These are phyloP conservation scores for Pelagia noctiluca DNA, from an alignment of 30 jellyfish, hydroid and myxozoan genomes.

Conservation along the genomic window DNA sequence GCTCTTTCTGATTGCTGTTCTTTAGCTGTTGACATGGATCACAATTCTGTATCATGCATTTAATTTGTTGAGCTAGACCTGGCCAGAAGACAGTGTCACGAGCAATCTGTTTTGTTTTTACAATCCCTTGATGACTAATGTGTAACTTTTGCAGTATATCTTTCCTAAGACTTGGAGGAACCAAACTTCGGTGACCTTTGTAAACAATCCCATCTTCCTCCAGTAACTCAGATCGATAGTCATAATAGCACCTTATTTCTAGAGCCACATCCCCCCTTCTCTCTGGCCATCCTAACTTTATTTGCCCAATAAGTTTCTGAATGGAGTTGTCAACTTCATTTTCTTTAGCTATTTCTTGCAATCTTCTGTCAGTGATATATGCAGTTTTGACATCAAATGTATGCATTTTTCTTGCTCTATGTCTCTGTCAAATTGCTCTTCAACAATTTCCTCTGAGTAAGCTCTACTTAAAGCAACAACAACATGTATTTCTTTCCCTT, in stretches of 20 bases:
- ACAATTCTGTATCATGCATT: constrained; percentile 19
- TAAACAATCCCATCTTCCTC: constrained; percentile 11
- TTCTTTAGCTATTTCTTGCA: constrained; percentile 10
- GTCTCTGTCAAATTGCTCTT: constrained; percentile 42
- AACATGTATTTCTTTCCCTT: constrained; percentile 22
- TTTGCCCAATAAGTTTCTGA: no score
- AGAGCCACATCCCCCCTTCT: constrained; percentile 11
- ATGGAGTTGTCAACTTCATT: constrained; percentile 4
- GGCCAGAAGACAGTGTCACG: constrained; percentile 63
- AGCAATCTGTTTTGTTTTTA: constrained; percentile 20
- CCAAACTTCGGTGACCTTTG: constrained; percentile 15
- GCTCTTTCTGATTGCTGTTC: constrained; percentile 32
- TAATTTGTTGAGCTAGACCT: constrained; percentile 22
- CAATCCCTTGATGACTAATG: constrained; percentile 36
- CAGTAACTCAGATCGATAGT: constrained; percentile 12
- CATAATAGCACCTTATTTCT: constrained; percentile 23
- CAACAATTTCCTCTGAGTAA: constrained; percentile 28
- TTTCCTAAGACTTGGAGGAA: constrained; percentile 23
- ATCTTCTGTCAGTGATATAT: constrained; percentile 18
- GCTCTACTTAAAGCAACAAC: constrained; percentile 48
- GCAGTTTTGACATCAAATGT: constrained; percentile 29
- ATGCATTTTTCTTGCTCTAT: constrained; percentile 30
- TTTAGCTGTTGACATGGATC: constrained; percentile 12
- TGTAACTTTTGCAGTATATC: constrained; percentile 33
- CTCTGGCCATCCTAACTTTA: no score